Base-by-base conservation (phyloP, 1,140 invertebrate genomes). In the Drosophila ficusphila region DNA sequence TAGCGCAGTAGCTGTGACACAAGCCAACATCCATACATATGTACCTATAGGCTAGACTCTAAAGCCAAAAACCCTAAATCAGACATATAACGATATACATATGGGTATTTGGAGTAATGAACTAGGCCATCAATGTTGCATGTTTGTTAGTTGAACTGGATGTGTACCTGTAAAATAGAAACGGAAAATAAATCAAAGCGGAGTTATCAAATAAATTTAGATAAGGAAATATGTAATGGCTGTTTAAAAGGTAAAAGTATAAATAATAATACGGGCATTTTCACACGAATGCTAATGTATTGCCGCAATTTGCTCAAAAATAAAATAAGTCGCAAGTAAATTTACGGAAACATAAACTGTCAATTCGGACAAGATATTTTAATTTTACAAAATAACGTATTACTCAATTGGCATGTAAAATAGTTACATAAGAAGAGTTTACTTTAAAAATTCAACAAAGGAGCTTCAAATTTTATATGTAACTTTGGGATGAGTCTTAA, bases 1-100 rank as follows among this genome's bases (percentile, higher is more conserved):
- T 86, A 86, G 81, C 79, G 79, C 81, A 79, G 81, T 85, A 85
- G 79, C 79, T 85, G 79, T 85, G 79, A 85, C 42, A 76, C 56
- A 65, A 39, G 60, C 64, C 64, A 67, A 67, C 52, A 82, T 54
- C 36, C 29, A 54, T 58, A 71, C 56, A 71, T 58, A 75, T 74
- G 39, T 67, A 57, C 57, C 36, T 56, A 69, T 29, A 65, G 14
- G 38, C 23, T 68, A 44, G 51, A 60, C 65, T 52, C 69, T 79
- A 79, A 81, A 57, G n/a, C n/a, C n/a, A n/a, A n/a, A n/a, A 44
- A 65, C 27, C 25, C 29, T 47, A 44, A 70, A 19, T 68, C 71
- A 42, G 18, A 76, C 29, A 31, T 44, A 49, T 47, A 31, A 68
- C 54, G 34, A 62, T 44, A 61, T 67, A 34, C 34, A 72, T 49